Base-by-base conservation (phyloP, 2,797 vertebrate species). In the Xiphorhynchus erythropygius region DNA sequence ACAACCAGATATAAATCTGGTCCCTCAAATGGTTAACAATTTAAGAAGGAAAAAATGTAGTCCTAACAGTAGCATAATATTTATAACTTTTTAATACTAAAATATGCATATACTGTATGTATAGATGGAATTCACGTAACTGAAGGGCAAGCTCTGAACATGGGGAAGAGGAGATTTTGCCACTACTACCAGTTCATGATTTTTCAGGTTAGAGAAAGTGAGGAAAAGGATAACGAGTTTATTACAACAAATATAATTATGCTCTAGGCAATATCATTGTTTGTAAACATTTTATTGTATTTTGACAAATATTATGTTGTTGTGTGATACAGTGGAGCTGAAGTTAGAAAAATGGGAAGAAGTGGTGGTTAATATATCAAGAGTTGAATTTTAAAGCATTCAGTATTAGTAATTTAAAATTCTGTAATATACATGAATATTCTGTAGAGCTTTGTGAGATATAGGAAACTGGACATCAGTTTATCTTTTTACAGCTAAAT, bases 181-280 rank as follows among this genome's bases (percentile, higher is more conserved):
- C 10, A 18, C 15, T 3, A 8, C 35, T 19, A 16, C 39, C 11
- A 3, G 10, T 49, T 35, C 2, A 0, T 68, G 37, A 12, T 70
- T 82, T 84, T 83, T 90, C 16, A n/a, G 7, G 7, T 82, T 71
- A 46, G 50, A 78, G 42, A 35, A 71, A 49, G 11, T 42, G 53
- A 82, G 25, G 37, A 74, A 27, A 63, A 67, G 13, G 19, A 6
- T 60, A 70, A 67, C 2, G 4, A 42, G 64, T 81, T 57, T 44
- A 50, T 28, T 83, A 17, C 42, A 71, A 50, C 6, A 44, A 73
- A 47, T 18, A 11, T 5, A 27, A 13, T 63, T 56, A 19, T 52
- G 14, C 27, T 84, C 2, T 53, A 41, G 49, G 18, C 63, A 79
- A 56, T 46, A 42, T 64, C 5, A 16, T 14, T 42, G 11, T 35